Evolutionary conservation across 2,113 vertebrate species (phyloP).

Genomic region (Oplegnathus fasciatus): DNA sequence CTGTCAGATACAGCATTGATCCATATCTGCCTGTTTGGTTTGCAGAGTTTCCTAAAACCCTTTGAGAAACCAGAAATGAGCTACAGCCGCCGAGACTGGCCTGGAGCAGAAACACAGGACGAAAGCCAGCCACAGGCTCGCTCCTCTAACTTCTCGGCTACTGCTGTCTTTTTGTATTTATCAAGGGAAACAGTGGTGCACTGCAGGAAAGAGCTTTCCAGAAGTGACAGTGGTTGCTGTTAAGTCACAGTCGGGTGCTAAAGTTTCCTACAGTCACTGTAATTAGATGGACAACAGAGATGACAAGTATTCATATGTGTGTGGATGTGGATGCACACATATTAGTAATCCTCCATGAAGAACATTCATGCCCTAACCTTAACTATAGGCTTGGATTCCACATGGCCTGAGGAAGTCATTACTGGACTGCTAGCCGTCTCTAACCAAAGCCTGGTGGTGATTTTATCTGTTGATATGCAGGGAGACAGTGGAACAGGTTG

Average conservation of each 20-base stretch:
- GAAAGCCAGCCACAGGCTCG: constrained; percentile 28
- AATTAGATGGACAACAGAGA: constrained; percentile 36
- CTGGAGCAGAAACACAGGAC: constrained; percentile 26
- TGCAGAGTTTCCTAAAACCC: constrained; percentile 27
- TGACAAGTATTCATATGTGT: constrained; percentile 30
- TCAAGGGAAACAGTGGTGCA: constrained; percentile 18
- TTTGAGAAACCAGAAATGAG: constrained; percentile 41
- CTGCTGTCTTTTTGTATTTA: constrained; percentile 42
- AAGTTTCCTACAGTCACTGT: constrained; percentile 42
- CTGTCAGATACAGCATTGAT: constrained; percentile 29
- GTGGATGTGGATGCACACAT: background rate
- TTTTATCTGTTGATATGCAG: constrained; percentile 10
- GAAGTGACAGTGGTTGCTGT: constrained; percentile 49
- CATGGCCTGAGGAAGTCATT: constrained; percentile 41
- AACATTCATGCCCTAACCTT: background rate
- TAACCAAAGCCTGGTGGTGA: constrained; percentile 22
- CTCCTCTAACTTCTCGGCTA: constrained; percentile 25
- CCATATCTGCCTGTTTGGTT: constrained; percentile 21
- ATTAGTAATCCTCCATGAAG: constrained; percentile 34
- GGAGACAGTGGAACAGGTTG: constrained; percentile 20
- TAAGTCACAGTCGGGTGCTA: constrained; percentile 46
- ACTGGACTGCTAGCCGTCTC: constrained; percentile 14
- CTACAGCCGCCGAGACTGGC: background rate
- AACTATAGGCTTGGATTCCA: constrained; percentile 39
- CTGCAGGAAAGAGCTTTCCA: constrained; percentile 37